A percentile compares a stretch with the other conserved stretches of the same genome.
Evolutionary conservation across 2,113 vertebrate species (phyloP).

Genomic region (Trichechus manatus): DNA sequence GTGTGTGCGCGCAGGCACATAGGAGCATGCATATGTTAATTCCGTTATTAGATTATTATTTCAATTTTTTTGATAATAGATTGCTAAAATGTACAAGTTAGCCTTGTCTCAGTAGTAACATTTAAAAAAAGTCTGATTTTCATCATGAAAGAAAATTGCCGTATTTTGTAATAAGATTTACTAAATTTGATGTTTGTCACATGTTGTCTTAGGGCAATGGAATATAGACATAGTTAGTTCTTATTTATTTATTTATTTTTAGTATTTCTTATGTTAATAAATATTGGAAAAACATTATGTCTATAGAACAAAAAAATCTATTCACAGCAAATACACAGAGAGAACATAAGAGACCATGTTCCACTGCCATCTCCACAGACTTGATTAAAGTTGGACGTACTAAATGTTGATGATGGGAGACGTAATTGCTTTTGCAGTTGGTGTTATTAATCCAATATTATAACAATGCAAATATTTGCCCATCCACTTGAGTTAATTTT

Average conservation of each 20-base stretch:
- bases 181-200: background rate
- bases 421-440: slow-evolving; percentile 24
- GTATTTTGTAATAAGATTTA: background rate
- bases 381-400: slow-evolving; percentile 55
- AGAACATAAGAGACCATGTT: background rate
- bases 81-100: background rate
- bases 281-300: background rate
- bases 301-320: background rate
- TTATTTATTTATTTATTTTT: background rate
- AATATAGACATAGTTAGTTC: background rate
- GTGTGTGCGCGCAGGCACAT: accelerated
- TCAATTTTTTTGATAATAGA: background rate
- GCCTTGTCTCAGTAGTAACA: background rate
- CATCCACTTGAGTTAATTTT: slow-evolving; percentile 68
- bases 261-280: background rate
- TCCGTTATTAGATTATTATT: accelerated
- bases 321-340: background rate
- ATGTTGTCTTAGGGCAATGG: background rate
- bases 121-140: background rate
- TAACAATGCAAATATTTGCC: slow-evolving; percentile 73
- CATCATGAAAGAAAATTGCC: background rate
- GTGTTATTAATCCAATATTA: slow-evolving; percentile 69
- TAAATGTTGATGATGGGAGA: slow-evolving; percentile 46
- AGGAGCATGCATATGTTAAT: accelerated
- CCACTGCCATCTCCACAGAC: background rate